These are phyloP conservation scores for Manduca sexta DNA, from an alignment of 1,140 invertebrate genomes.

Conservation along the genomic window DNA sequence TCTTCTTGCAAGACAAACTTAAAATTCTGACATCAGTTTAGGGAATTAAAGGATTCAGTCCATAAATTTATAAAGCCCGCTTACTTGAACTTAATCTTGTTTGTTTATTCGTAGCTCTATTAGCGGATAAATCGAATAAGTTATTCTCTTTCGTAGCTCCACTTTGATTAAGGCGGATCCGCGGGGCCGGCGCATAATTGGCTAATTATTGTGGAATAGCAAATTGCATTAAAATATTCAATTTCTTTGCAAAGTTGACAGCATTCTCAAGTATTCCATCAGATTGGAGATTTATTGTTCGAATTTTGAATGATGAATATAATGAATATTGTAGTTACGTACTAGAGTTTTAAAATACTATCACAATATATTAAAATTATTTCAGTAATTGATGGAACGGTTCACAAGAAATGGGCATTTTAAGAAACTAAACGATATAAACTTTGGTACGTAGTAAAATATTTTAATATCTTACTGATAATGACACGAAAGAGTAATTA, in stretches of 20 bases:
- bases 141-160: slow-evolving; percentile 56
- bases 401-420: too few species aligned
- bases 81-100: slow-evolving; percentile 56
- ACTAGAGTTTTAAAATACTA: too few species aligned
- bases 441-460: too few species aligned
- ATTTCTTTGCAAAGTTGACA: not conserved
- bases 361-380: too few species aligned
- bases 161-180: slow-evolving; percentile 36
- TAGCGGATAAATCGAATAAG: slow-evolving; percentile 59
- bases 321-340: too few species aligned
- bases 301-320: too few species aligned
- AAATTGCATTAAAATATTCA: slow-evolving; percentile 31
- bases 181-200: slow-evolving; percentile 40
- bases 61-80: slow-evolving; percentile 60
- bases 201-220: slow-evolving; percentile 36
- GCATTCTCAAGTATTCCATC: slow-evolving; percentile 1
- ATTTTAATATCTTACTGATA: too few species aligned
- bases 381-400: too few species aligned
- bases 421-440: too few species aligned
- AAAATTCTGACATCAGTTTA: slow-evolving; percentile 67
- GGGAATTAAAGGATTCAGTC: slow-evolving; percentile 52
- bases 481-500: too few species aligned
- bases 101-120: slow-evolving; percentile 60
- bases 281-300: too few species aligned
- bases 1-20: slow-evolving; percentile 54